Evolutionary conservation across 2,113 vertebrate genomes (phyloP), one percentile per base, ranked within the genome.

Genomic region (Mungos mungo): DNA sequence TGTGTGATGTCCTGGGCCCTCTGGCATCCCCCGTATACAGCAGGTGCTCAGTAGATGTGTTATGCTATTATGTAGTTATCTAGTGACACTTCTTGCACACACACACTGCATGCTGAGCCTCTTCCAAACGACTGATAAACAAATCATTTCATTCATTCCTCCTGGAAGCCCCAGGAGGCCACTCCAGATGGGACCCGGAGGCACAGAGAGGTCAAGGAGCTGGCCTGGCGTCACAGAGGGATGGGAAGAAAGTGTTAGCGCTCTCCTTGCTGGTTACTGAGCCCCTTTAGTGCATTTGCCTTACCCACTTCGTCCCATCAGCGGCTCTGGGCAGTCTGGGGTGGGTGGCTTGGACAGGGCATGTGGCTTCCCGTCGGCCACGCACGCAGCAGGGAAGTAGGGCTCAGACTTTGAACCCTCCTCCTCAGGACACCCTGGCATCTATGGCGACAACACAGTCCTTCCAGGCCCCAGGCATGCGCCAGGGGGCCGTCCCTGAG

Each of bases 401-500:
- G 25, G 27, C 1, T 72, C 60, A 33, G 68, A 66, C 63, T 69
- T 52, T 5, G 83, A 71, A 66, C 65, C 6, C 33, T 45, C 25
- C 25, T 54, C 29, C 25, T 18, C 33, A 12, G 84, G 63, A 47
- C 10, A 47, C 18, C 50, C 88, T 15, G 52, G 45, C 65, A 14
- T 13, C 79, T 1, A 1, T 19, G 35, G 65, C 80, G 65, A 81
- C 54, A 47, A 45, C 12, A 21, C 0, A 0, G 19, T 19, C 50
- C 69, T 66, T 71, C 7, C 80, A 92, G 50, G 38, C 19, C 38
- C 68, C 4, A 2, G 21, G 66, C 65, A 68, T 15, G 16, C 85
- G 57, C 79, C 23, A n/a, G 63, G 9, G 9, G 71, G 72, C 84
- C 9, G 0, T 13, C 5, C 29, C 0, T 0, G 33, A 0, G 25